Base-by-base conservation (phyloP, 1,140 invertebrate species). In the Heliothis virescens region DNA sequence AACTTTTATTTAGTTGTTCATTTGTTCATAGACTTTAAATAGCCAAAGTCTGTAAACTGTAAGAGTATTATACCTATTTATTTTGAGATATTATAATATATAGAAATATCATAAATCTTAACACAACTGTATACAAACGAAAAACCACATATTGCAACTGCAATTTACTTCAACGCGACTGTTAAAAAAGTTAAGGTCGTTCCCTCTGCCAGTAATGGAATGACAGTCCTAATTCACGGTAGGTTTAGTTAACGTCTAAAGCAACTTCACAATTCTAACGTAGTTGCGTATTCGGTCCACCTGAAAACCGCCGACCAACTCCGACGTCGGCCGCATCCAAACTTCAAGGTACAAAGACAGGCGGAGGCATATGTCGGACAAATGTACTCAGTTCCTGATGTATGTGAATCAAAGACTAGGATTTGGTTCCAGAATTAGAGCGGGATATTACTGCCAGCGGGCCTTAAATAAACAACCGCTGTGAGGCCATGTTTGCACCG, bases 261-360 rank as follows among this genome's bases (percentile, higher is more conserved):
- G 15, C 18, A 78, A 83, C 82, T 83, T 80, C 80, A 74, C 74
- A 83, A 75, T 80, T 80, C 74, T 86, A 85, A 87, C 87, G 85
- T 85, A 89, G 85, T 86, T 88, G 86, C 85, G 79, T 86, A 83
- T 82, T 85, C 82, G 83, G 86, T 84, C 82, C 83, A 87, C 87
- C 82, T 88, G 83, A 83, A 87, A 86, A 85, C 79, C 75, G 74
- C 82, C 81, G 83, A 82, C 87, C 59, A 90, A 91, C 90, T 90
- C 85, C 72, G 85, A 89, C 89, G 86, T 87, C 74, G 69, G 69
- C 83, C 59, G 78, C 86, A 92, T 91, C 83, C 84, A 90, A 90
- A 92, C 90, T 92, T 89, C 82, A 92, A 86, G 85, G 87, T 90
- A 88, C 86, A 89, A 86, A 87, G 87, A 86, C 90, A 86, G 83